Evolutionary conservation across 2,113 vertebrate genomes (phyloP), one percentile per base, ranked within the genome.

Genomic region (Spermophilus dauricus): DNA sequence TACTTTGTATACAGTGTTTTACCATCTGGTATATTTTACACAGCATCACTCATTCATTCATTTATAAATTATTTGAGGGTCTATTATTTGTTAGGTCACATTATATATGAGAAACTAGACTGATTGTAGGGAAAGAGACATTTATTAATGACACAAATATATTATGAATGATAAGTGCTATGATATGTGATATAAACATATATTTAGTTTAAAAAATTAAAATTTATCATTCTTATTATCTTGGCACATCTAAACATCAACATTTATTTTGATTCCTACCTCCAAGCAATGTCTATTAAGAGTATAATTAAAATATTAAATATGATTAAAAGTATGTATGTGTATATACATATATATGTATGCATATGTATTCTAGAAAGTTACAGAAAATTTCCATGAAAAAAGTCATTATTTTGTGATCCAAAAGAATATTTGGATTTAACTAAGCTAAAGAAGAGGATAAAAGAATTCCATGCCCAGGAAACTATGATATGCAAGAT

Each of bases 111-210:
- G 37, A 24, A 56, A 89, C 14, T 78, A 34, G 63, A 11, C 17
- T 56, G 45, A 26, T 22, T 90, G 73, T 77, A 94, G 28, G n/a
- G 83, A 91, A 93, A 37, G 26, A 92, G 8, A 81, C 8, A 73
- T 67, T 51, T 96, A 32, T 83, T 82, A 96, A 51, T 78, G 30
- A 89, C 16, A 91, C 10, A 61, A 78, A 94, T 83, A 56, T 75
- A 83, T 77, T 94, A 67, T 72, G 81, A 81, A 89, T 72, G 14
- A 18, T 85, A 91, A 78, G 24, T 88, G 37, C 20, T 70, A 63
- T 20, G 42, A 73, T 48, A 80, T 75, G 8, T 93, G 22, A 12
- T 80, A 77, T 2, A 45, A 85, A 93, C 81, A 9, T 11, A 95
- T 37, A 37, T 63, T 24, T 63, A 63, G 24, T 10, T 63, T 63